A percentile compares a stretch with the other conserved stretches of the same genome.
Conservation (phyloP, 1,140 invertebrate species). For the Sitophilus oryzae region DNA sequence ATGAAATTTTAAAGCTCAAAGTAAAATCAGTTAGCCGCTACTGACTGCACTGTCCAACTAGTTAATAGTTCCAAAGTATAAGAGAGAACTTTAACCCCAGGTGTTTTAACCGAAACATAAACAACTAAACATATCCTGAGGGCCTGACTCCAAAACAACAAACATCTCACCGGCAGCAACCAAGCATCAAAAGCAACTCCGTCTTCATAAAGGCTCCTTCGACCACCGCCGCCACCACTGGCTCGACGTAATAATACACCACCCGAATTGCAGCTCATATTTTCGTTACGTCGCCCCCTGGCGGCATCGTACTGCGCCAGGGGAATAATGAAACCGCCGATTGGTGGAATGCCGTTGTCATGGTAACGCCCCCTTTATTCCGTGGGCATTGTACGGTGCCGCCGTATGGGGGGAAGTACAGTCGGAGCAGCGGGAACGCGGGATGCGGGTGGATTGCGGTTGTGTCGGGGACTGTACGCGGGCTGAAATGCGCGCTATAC, state of each 20-base stretch:
- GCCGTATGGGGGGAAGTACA: slow-evolving; percentile 11
- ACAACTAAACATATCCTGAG: too few relatives aligned
- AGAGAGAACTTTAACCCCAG: too few relatives aligned
- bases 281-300: slow-evolving; percentile 26
- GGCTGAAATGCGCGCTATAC: background rate
- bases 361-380: slow-evolving; percentile 40
- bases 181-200: too few relatives aligned
- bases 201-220: too few relatives aligned
- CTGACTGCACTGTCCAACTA: too few relatives aligned
- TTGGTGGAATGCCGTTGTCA: slow-evolving; percentile 40
- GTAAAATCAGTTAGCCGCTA: too few relatives aligned
- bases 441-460: background rate
- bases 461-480: background rate
- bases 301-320: slow-evolving; percentile 28
- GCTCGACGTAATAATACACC: background rate
- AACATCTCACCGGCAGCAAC: too few relatives aligned
- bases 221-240: background rate
- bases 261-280: slow-evolving; percentile 28
- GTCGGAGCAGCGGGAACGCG: background rate
- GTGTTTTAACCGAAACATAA: too few relatives aligned
- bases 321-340: slow-evolving; percentile 40
- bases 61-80: too few relatives aligned
- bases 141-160: too few relatives aligned
- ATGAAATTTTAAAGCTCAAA: too few relatives aligned
- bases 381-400: slow-evolving; percentile 30